Conservation (phyloP, 64 coral and sea anemone species). For the Pocillopora damicornis region DNA sequence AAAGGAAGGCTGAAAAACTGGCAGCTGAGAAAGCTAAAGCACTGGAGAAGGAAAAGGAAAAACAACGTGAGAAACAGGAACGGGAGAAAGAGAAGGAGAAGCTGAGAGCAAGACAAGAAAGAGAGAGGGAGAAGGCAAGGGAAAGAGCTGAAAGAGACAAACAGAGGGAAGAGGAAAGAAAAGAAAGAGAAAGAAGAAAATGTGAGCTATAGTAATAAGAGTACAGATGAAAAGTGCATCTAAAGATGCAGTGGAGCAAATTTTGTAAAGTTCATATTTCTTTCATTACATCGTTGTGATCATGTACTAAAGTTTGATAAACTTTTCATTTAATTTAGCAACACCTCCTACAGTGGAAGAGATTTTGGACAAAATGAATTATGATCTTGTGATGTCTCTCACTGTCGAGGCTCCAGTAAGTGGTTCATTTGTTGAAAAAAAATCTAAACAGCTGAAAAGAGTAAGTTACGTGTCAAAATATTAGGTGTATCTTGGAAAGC, state of each 20-base stretch:
- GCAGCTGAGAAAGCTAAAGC: constrained; percentile 33
- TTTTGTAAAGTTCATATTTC: too few species aligned
- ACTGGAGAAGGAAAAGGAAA: constrained; percentile 24
- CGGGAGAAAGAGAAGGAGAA: constrained; percentile 33
- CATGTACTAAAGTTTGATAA: neutral
- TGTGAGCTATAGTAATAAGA: constrained; percentile 3
- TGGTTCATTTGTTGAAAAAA: neutral
- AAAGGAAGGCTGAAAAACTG: constrained; percentile 19
- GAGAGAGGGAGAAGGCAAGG: constrained; percentile 22
- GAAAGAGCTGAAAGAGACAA: constrained; percentile 29
- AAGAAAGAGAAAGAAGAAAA: constrained; percentile 40
- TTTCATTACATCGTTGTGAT: too few species aligned
- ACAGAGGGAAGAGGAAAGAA: constrained; percentile 27
- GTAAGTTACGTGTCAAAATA: too few species aligned
- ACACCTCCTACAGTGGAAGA: constrained; percentile 29
- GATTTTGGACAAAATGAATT: constrained; percentile 48
- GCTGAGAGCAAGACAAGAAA: constrained; percentile 15
- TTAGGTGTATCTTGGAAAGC: too few species aligned
- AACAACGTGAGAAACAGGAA: constrained; percentile 23
- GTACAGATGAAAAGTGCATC: too few species aligned
- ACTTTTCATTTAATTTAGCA: neutral
- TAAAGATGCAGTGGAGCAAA: too few species aligned
- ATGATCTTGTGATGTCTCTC: constrained; percentile 34
- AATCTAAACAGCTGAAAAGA: neutral
- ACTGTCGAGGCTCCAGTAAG: constrained; percentile 36